Conservation (phyloP, 2,113 vertebrate species). For the Spea multiplicata region DNA sequence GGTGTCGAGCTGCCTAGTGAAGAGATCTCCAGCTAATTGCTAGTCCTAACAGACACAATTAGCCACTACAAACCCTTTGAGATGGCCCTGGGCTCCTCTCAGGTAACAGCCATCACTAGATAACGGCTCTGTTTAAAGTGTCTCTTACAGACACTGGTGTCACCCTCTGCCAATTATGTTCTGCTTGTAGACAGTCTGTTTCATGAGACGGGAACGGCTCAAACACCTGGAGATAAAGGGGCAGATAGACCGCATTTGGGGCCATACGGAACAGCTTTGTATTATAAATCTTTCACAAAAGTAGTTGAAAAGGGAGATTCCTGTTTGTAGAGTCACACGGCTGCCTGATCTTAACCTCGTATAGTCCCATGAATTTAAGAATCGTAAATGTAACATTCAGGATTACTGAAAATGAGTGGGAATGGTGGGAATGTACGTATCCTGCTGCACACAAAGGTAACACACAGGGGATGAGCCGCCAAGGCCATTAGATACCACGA, state of each 20-base stretch:
- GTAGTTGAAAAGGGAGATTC: no score
- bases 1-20: slow-evolving; percentile 64
- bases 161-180: slow-evolving; percentile 75
- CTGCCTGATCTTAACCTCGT: no score
- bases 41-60: slow-evolving; percentile 77
- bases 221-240: slow-evolving; percentile 61
- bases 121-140: slow-evolving; percentile 72
- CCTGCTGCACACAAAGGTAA: no score
- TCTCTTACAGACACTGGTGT: slow-evolving; percentile 71
- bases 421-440: no score
- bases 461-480: no score
- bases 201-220: slow-evolving; percentile 60
- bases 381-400: no score
- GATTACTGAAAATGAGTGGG: no score
- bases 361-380: no score
- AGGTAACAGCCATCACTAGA: slow-evolving; percentile 76
- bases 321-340: no score
- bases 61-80: slow-evolving; percentile 76
- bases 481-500: no score
- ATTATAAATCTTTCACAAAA: not conserved
- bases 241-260: slow-evolving; percentile 9
- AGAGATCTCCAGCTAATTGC: slow-evolving; percentile 74
- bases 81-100: slow-evolving; percentile 73
- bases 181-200: slow-evolving; percentile 66
- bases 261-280: not conserved